phyloP scores from a whole-genome alignment of 2,797 vertebrate genomes.

The Eulemur rubriventer region DNA sequence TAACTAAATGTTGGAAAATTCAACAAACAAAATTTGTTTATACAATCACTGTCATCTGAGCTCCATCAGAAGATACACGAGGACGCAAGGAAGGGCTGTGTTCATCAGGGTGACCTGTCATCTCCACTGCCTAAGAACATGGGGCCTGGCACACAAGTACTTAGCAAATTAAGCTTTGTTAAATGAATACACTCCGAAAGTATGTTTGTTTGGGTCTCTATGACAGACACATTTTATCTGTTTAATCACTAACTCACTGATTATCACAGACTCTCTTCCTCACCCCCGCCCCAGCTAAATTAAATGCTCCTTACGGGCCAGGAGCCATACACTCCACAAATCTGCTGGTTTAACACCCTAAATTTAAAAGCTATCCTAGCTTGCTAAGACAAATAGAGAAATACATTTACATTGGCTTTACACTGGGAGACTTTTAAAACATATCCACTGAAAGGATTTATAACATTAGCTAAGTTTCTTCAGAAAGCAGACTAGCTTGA shows the following conservation, averaged over 20 bases:
- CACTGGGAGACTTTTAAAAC: background rate
- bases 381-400: background rate
- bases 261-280: background rate
- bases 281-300: background rate
- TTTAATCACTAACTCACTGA: background rate
- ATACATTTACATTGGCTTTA: background rate
- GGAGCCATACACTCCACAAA: background rate
- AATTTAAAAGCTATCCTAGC: background rate
- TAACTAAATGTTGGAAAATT: background rate
- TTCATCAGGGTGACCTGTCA: background rate
- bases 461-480: background rate
- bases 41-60: background rate
- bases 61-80: accelerated
- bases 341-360: background rate
- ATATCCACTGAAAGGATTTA: background rate
- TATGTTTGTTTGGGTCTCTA: background rate
- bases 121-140: background rate
- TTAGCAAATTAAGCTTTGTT: background rate
- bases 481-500: background rate
- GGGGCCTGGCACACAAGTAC: background rate
- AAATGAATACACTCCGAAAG: background rate
- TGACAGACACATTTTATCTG: background rate
- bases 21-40: background rate
- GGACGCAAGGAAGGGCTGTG: background rate
- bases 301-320: background rate